Evolutionary conservation across 2,797 vertebrate species (phyloP).

Genomic region (Gallinago stenura): DNA sequence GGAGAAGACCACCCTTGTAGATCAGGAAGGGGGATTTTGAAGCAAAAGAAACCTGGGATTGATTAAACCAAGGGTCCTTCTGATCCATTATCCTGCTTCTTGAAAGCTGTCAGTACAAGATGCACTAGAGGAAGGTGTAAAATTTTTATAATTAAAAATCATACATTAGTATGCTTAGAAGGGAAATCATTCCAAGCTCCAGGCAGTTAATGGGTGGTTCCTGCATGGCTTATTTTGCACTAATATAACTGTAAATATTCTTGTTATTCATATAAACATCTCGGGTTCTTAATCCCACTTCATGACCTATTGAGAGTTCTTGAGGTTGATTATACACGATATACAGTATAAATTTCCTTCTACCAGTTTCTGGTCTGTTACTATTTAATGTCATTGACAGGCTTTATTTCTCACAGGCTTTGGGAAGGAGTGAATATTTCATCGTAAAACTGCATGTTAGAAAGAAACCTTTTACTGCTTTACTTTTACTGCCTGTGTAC

Average conservation of each 20-base stretch:
- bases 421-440: not conserved
- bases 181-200: not conserved
- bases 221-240: not conserved
- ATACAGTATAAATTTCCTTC: not conserved
- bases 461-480: not conserved
- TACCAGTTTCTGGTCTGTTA: not conserved
- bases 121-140: not conserved
- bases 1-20: slow-evolving; percentile 49
- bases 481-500: not conserved
- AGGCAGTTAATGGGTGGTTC: not conserved
- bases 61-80: not conserved
- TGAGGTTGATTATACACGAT: not conserved
- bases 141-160: not conserved
- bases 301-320: not conserved
- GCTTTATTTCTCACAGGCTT: not conserved
- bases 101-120: not conserved
- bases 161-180: not conserved
- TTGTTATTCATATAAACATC: not conserved
- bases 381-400: not conserved
- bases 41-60: not conserved
- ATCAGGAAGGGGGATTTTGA: not conserved
- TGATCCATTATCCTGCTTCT: not conserved
- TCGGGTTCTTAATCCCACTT: not conserved
- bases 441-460: not conserved
- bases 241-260: not conserved